These are phyloP conservation scores for Ophioninae sp. DNA, from an alignment of 2,888 invertebrate species.

Conservation along the genomic window DNA sequence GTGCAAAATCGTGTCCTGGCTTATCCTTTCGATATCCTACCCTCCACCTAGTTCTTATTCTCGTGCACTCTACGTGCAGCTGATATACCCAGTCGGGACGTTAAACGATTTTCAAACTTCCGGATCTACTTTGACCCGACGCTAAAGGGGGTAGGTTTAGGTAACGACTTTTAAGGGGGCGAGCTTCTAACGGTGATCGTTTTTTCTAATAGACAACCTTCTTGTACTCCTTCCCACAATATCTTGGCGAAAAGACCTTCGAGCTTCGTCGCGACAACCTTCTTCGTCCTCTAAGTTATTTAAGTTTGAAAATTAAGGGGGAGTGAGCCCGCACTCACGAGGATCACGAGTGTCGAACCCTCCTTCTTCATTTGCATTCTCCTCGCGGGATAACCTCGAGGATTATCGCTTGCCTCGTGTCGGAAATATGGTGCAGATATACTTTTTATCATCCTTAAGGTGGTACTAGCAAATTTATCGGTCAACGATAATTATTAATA, in stretches of 20 bases:
- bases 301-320: constrained; percentile 49
- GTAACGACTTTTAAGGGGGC: constrained; percentile 62
- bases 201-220: constrained; percentile 48
- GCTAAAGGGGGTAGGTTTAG: constrained; percentile 12
- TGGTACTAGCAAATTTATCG: too few species aligned
- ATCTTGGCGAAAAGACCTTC: constrained; percentile 2
- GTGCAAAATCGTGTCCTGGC: constrained; percentile 60
- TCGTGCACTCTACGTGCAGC: constrained; percentile 28
- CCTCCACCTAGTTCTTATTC: constrained; percentile 25
- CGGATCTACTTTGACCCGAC: constrained; percentile 50
- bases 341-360: constrained; percentile 35
- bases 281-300: constrained; percentile 40
- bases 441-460: too few species aligned
- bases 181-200: constrained; percentile 42
- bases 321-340: constrained; percentile 44
- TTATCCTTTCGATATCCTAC: constrained; percentile 48
- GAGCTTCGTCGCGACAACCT: constrained; percentile 1
- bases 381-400: neutral
- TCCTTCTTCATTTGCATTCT: constrained; percentile 7
- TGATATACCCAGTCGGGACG: constrained; percentile 16
- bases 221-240: constrained; percentile 27
- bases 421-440: too few species aligned
- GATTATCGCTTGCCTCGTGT: constrained; percentile 25
- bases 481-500: too few species aligned
- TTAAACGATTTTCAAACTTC: constrained; percentile 69